Evolutionary conservation across 2,888 invertebrate genomes (phyloP).

Genomic region (Cerceris rybyensis): DNA sequence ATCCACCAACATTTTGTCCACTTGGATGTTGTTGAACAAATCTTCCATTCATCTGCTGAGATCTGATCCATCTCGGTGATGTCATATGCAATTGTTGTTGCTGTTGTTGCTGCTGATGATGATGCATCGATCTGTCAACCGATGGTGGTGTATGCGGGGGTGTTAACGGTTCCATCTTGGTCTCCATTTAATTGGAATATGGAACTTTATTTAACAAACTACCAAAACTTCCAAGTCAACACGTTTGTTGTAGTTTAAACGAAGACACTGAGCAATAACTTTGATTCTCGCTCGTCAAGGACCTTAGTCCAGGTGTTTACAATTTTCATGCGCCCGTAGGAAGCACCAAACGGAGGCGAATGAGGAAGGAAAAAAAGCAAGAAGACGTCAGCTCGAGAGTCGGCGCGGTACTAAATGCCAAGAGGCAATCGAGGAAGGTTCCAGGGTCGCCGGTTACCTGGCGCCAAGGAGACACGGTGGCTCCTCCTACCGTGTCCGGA

Average conservation of each 20-base stretch:
- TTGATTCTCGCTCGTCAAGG: too few species aligned
- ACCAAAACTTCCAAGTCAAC: too few species aligned
- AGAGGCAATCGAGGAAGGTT: slow-evolving; percentile 47
- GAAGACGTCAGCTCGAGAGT: slow-evolving; percentile 55
- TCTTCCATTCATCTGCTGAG: slow-evolving; percentile 54
- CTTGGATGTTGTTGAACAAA: slow-evolving; percentile 58
- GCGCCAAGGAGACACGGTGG: slow-evolving; percentile 67
- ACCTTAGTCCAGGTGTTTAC: slow-evolving; percentile 14
- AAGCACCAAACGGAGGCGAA: neutral
- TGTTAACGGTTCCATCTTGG: slow-evolving; percentile 79
- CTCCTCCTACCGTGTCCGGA: slow-evolving; percentile 77
- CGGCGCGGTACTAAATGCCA: slow-evolving; percentile 68
- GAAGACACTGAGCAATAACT: too few species aligned
- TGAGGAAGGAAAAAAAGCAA: slow-evolving; percentile 42
- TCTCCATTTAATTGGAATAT: slow-evolving; percentile 64
- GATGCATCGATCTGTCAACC: slow-evolving; percentile 59
- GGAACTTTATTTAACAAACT: too few species aligned
- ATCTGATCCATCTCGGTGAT: slow-evolving; percentile 71
- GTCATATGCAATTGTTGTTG: slow-evolving; percentile 39
- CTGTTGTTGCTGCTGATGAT: slow-evolving; percentile 37
- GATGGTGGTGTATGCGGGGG: slow-evolving; percentile 78
- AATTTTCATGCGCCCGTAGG: slow-evolving; percentile 7
- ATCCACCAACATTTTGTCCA: slow-evolving; percentile 66
- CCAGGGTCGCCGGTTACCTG: slow-evolving; percentile 66
- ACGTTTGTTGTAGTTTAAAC: too few species aligned